phyloP scores from a whole-genome alignment of 2,113 vertebrate species.

The Pao palembangensis region DNA sequence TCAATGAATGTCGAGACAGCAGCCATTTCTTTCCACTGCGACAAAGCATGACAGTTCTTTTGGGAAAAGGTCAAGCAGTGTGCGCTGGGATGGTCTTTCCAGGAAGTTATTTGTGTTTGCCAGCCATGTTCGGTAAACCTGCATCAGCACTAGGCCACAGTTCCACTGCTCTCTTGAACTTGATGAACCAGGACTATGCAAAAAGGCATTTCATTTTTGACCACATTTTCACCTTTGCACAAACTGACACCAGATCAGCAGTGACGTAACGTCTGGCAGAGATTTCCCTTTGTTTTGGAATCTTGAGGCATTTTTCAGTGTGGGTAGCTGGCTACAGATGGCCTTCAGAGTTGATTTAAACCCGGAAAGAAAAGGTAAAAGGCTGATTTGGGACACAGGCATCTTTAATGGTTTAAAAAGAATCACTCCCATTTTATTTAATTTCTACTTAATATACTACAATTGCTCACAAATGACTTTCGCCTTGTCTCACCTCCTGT shows the following conservation, averaged over 20 bases:
- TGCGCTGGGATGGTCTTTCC: slow-evolving; percentile 39
- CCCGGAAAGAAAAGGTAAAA: not conserved
- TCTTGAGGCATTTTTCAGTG: slow-evolving; percentile 13
- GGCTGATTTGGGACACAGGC: not conserved
- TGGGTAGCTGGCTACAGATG: slow-evolving; percentile 25
- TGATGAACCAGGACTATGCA: slow-evolving; percentile 15
- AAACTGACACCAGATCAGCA: slow-evolving; percentile 33
- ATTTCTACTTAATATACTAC: too few species aligned
- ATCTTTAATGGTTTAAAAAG: too few species aligned
- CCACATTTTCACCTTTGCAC: slow-evolving; percentile 5
- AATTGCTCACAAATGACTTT: too few species aligned
- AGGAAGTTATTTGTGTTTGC: slow-evolving; percentile 53
- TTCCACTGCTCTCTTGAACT: slow-evolving; percentile 13
- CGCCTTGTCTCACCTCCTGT: too few species aligned
- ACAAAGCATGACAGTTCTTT: slow-evolving; percentile 56
- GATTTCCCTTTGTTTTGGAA: slow-evolving; percentile 31
- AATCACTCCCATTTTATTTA: too few species aligned
- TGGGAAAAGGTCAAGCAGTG: slow-evolving; percentile 35
- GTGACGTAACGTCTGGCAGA: slow-evolving; percentile 35
- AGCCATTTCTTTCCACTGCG: slow-evolving; percentile 55
- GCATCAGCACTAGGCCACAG: slow-evolving; percentile 43
- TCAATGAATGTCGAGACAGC: slow-evolving; percentile 39
- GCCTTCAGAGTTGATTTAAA: not conserved
- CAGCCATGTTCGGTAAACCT: slow-evolving; percentile 55
- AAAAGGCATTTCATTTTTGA: not conserved